A percentile compares a stretch with the other conserved stretches of the same genome.
Evolutionary conservation across 1,140 invertebrate species (phyloP).

Genomic region (Andricus grossulariae): DNA sequence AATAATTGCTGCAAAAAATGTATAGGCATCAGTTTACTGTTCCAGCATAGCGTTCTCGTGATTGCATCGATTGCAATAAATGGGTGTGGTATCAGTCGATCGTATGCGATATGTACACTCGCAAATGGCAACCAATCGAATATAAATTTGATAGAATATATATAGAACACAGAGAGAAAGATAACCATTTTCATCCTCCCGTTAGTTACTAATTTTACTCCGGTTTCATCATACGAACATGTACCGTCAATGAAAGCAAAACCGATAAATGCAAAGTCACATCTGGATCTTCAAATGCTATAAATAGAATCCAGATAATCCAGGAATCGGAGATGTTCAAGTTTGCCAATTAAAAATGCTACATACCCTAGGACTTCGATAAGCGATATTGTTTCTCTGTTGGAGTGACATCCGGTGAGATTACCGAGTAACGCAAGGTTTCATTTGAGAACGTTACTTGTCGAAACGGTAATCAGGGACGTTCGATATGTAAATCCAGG

Average conservation of each 20-base stretch:
- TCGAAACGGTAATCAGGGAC: neutral
- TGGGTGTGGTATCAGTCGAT: constrained; percentile 18
- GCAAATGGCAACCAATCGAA: constrained; percentile 8
- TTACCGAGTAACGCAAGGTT: neutral
- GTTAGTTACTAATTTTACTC: neutral
- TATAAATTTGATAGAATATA: neutral
- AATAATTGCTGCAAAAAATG: neutral
- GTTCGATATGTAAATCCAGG: neutral
- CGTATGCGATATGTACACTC: constrained; percentile 9
- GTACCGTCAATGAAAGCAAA: too few species aligned
- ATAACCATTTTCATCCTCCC: neutral
- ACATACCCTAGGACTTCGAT: too few species aligned
- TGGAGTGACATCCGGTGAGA: neutral
- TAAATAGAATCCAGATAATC: too few species aligned
- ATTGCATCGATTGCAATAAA: constrained; percentile 27
- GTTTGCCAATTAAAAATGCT: too few species aligned
- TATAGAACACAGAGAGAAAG: neutral
- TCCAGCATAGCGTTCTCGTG: neutral
- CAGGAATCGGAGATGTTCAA: too few species aligned
- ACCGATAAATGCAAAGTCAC: too few species aligned
- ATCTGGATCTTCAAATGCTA: too few species aligned
- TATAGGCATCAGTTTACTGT: neutral
- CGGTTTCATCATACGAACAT: too few species aligned
- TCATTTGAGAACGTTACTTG: neutral
- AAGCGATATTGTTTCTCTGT: too few species aligned